phyloP scores from a whole-genome alignment of 2,113 vertebrate species.

The Festucalex cinctus region DNA sequence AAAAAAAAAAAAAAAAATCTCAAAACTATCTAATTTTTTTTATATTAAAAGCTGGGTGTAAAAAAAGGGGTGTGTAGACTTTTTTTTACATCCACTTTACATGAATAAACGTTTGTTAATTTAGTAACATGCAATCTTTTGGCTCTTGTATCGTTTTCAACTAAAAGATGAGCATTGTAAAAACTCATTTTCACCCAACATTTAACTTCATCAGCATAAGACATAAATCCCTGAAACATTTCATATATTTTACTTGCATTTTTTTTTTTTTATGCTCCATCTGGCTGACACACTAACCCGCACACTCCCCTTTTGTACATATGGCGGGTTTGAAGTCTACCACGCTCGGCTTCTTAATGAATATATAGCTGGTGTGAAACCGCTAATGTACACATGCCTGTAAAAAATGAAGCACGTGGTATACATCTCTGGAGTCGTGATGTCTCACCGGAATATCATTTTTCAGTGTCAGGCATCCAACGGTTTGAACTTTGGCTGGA shows the following conservation, averaged over 20 bases:
- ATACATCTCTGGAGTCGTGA: conserved; percentile 5
- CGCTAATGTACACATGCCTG: conserved; percentile 34
- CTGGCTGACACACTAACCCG: conserved; percentile 18
- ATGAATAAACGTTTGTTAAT: no score
- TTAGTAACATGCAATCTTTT: no score
- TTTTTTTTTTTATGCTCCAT: conserved; percentile 19
- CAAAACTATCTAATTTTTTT: no score
- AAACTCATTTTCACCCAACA: no score
- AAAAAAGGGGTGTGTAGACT: no score
- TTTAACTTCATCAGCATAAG: no score
- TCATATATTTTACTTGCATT: conserved; percentile 33
- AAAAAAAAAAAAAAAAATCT: no score
- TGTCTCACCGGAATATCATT: background rate
- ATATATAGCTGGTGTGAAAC: conserved; percentile 14
- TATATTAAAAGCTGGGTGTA: no score
- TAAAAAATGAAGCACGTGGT: conserved; percentile 29
- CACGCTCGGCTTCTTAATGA: conserved; percentile 32
- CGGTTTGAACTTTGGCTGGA: conserved; percentile 31
- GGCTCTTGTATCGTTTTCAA: no score
- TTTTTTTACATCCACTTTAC: no score
- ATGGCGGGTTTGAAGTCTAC: conserved; percentile 42
- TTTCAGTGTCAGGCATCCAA: background rate
- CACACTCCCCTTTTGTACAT: conserved; percentile 30
- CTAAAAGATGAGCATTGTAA: no score
- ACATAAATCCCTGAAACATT: conserved; percentile 36